These are phyloP conservation scores for Drymonia ruficornis DNA, from an alignment of 2,888 invertebrate species.

Conservation along the genomic window DNA sequence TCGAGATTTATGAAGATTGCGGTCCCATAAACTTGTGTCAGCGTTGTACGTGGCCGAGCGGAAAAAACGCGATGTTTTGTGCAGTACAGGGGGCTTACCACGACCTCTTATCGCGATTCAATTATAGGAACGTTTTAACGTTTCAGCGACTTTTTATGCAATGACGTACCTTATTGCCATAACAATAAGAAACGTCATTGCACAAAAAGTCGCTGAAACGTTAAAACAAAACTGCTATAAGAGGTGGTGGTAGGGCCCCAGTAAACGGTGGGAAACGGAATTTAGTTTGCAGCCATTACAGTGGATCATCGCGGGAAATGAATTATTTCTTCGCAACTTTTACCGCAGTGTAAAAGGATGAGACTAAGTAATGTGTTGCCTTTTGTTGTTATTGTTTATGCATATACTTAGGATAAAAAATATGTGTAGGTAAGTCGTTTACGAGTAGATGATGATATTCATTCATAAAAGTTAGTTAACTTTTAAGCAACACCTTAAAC, in stretches of 20 bases:
- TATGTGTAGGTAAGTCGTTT: neutral
- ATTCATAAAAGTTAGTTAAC: no score
- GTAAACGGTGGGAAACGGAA: conserved; percentile 34
- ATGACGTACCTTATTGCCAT: no score
- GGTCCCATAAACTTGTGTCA: conserved; percentile 54
- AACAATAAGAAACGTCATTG: no score
- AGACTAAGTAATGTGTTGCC: conserved; percentile 29
- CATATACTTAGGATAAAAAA: conserved; percentile 28
- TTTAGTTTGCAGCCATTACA: conserved; percentile 30
- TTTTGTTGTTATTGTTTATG: conserved; percentile 31
- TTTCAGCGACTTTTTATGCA: no score
- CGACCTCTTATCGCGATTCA: no score
- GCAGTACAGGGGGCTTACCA: no score
- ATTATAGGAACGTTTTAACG: no score
- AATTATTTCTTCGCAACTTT: conserved; percentile 39
- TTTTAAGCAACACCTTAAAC: no score
- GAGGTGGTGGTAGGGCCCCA: no score
- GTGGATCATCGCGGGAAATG: conserved; percentile 42
- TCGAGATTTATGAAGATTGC: conserved; percentile 77
- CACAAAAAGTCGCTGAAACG: no score
- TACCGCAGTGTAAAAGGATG: conserved; percentile 29
- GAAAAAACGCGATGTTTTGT: conserved; percentile 32
- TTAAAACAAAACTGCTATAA: no score
- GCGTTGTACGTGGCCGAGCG: conserved; percentile 38
- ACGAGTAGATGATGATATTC: no score